These are phyloP conservation scores for Hestina assimilis DNA, from an alignment of 1,140 invertebrate genomes.

Conservation along the genomic window DNA sequence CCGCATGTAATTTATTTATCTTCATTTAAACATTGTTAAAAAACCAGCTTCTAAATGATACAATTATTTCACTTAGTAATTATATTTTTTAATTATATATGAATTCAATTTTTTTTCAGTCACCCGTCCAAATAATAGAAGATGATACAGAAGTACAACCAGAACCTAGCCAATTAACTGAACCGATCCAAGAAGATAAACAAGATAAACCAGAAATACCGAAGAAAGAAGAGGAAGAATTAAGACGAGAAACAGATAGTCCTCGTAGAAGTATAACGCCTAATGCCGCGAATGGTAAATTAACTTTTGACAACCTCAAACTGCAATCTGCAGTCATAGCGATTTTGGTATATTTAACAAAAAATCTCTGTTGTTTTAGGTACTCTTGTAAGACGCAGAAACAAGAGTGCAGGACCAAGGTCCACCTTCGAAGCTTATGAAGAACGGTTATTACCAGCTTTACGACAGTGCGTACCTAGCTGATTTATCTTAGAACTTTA, in stretches of 20 bases:
- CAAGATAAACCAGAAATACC: constrained; percentile 46
- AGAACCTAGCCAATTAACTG: constrained; percentile 37
- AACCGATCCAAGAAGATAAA: constrained; percentile 49
- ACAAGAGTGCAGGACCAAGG: constrained; percentile 85
- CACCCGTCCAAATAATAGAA: constrained; percentile 48
- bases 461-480: constrained; percentile 89
- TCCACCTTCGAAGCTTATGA: constrained; percentile 93
- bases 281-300: constrained; percentile 66
- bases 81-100: background rate
- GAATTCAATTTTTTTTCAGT: constrained; percentile 34
- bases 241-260: constrained; percentile 66
- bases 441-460: constrained; percentile 88
- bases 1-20: no score
- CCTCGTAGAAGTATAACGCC: constrained; percentile 68
- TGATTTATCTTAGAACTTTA: background rate
- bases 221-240: constrained; percentile 61
- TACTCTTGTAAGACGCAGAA: constrained; percentile 82
- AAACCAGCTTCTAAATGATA: no score
- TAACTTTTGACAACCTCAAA: background rate
- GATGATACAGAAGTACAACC: constrained; percentile 46
- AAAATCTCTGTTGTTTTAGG: constrained; percentile 16
- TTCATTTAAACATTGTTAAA: no score
- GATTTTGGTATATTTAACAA: background rate
- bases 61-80: no score
- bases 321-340: background rate